Percentiles rank a stretch among this genome's conserved stretches.
Evolutionary conservation across 2,797 vertebrate species (phyloP).

Genomic region (Champsocephalus gunnari): DNA sequence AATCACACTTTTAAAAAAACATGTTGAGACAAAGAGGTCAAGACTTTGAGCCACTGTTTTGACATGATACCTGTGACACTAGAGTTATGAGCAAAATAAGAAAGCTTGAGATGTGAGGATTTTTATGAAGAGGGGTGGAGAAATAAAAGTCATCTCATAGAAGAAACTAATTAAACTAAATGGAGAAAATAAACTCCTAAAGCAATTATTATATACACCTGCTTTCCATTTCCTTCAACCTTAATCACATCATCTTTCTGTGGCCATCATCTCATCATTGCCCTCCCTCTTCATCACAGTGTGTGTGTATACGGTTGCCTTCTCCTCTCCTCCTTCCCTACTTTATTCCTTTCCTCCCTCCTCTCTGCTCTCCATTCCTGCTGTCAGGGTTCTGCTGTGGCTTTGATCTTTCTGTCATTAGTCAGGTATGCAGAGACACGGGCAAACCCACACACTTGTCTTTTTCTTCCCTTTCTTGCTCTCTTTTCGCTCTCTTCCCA

Average conservation of each 20-base stretch:
- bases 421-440: conserved; percentile 83
- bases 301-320: conserved; percentile 49
- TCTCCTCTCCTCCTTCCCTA: conserved; percentile 15
- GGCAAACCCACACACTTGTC: conserved; percentile 59
- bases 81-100: background rate
- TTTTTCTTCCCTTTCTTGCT: conserved; percentile 51
- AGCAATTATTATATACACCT: background rate
- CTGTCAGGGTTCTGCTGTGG: conserved; percentile 69
- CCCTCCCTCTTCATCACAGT: conserved; percentile 16
- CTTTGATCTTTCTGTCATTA: conserved; percentile 88
- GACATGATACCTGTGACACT: too few species aligned
- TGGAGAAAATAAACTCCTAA: background rate
- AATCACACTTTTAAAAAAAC: background rate
- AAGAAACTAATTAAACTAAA: too few species aligned
- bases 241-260: background rate
- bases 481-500: conserved; percentile 66
- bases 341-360: background rate
- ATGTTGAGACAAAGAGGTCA: too few species aligned
- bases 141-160: too few species aligned
- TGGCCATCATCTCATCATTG: conserved; percentile 10
- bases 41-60: too few species aligned
- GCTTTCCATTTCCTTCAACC: too few species aligned
- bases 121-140: too few species aligned
- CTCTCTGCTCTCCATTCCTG: conserved; percentile 67
- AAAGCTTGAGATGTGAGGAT: background rate